Conservation (phyloP, 2,797 vertebrate species). For the Lagorchestes hirsutus region DNA sequence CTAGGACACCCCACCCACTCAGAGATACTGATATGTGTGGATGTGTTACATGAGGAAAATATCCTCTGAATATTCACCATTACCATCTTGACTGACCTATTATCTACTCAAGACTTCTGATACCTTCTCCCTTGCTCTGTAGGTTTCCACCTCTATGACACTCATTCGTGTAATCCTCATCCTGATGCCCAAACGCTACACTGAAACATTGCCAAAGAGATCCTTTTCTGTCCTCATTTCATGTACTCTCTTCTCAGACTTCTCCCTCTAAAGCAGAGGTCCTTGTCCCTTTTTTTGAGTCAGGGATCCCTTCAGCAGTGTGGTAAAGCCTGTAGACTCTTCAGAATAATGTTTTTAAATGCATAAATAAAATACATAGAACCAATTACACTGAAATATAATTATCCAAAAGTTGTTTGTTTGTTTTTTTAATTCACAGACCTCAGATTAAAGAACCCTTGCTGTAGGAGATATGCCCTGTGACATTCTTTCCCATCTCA, state of each 20-base stretch:
- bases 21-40: not conserved
- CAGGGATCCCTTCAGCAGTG: not conserved
- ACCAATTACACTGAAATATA: not conserved
- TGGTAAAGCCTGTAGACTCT: not conserved
- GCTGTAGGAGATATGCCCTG: not conserved
- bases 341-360: not conserved
- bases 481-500: not conserved
- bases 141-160: not conserved
- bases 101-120: slow-evolving; percentile 13
- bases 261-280: not conserved
- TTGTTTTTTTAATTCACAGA: not conserved
- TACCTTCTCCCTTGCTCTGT: not conserved
- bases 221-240: not conserved
- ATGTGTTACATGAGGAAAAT: not conserved
- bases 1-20: not conserved
- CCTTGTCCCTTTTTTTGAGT: not conserved
- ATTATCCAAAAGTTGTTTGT: not conserved
- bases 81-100: not conserved
- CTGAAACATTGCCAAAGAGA: slow-evolving; percentile 7
- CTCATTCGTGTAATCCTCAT: not conserved
- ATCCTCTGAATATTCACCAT: not conserved
- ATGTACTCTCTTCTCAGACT: not conserved
- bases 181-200: not conserved
- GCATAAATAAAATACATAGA: not conserved
- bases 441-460: not conserved